phyloP scores from a whole-genome alignment of 2,888 invertebrate genomes.

The Tinea semifulvella region DNA sequence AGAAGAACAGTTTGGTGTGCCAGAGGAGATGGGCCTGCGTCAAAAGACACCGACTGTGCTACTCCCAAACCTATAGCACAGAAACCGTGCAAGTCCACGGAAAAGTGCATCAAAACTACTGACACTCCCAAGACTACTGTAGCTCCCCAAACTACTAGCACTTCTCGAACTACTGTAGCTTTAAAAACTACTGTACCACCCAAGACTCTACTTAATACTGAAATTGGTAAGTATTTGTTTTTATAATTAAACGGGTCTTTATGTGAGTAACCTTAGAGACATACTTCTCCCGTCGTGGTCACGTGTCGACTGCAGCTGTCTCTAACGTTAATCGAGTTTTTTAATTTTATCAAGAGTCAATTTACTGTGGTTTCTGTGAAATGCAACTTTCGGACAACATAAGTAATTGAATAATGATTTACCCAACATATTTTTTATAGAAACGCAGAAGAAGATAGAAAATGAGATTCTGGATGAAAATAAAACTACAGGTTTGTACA shows the following conservation, averaged over 20 bases:
- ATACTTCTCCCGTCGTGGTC: too few species aligned
- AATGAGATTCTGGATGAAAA: conserved; percentile 23
- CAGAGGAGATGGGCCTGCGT: conserved; percentile 32
- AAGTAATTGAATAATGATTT: too few species aligned
- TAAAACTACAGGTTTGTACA: conserved; percentile 26
- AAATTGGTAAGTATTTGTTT: conserved; percentile 6
- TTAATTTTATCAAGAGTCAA: too few species aligned
- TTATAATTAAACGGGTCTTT: background rate
- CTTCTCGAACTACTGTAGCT: background rate
- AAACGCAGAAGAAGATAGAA: conserved; percentile 33
- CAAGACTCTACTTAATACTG: background rate
- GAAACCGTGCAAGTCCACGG: conserved; percentile 25
- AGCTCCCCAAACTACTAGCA: background rate
- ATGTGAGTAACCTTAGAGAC: background rate
- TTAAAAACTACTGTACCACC: too few species aligned
- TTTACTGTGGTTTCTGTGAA: too few species aligned
- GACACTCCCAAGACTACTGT: background rate
- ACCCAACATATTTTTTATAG: too few species aligned
- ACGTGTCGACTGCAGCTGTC: too few species aligned
- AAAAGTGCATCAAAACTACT: conserved; percentile 12
- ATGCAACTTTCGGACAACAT: too few species aligned
- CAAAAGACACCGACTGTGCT: conserved; percentile 37
- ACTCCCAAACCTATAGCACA: conserved; percentile 39
- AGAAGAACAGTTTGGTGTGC: conserved; percentile 60
- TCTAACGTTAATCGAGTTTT: too few species aligned